phyloP scores from a whole-genome alignment of 2,797 vertebrate genomes.

The Onychomys leucogaster region DNA sequence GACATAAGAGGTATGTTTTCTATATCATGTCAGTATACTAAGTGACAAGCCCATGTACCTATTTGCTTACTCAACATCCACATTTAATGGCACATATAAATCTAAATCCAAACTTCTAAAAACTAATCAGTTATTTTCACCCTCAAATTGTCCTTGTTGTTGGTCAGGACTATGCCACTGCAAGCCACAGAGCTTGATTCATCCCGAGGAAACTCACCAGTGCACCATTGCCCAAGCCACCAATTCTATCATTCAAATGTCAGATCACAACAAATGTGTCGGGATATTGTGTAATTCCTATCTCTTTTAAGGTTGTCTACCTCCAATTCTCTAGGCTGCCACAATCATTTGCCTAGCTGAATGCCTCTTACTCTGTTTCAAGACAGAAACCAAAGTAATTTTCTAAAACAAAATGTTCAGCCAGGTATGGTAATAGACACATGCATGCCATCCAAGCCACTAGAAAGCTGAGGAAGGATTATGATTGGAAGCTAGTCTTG shows the following conservation, averaged over 20 bases:
- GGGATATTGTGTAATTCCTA: background rate
- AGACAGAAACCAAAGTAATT: background rate
- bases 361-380: slow-evolving; percentile 25
- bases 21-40: background rate
- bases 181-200: background rate
- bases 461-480: background rate
- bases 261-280: background rate
- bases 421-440: background rate
- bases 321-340: background rate
- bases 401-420: slow-evolving; percentile 20
- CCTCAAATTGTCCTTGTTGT: background rate
- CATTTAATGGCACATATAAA: background rate
- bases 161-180: background rate
- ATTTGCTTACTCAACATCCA: background rate
- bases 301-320: background rate
- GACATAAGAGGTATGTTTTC: background rate
- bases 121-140: background rate
- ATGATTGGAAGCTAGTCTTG: background rate
- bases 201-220: background rate
- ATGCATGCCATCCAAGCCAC: background rate
- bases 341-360: background rate
- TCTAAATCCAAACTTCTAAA: background rate
- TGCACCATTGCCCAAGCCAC: background rate
- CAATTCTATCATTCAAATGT: background rate
- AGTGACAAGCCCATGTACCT: background rate